Percentiles rank a stretch among this genome's conserved stretches.
Conservation (phyloP, 2,797 vertebrate species). For the Leucoraja ocellata region DNA sequence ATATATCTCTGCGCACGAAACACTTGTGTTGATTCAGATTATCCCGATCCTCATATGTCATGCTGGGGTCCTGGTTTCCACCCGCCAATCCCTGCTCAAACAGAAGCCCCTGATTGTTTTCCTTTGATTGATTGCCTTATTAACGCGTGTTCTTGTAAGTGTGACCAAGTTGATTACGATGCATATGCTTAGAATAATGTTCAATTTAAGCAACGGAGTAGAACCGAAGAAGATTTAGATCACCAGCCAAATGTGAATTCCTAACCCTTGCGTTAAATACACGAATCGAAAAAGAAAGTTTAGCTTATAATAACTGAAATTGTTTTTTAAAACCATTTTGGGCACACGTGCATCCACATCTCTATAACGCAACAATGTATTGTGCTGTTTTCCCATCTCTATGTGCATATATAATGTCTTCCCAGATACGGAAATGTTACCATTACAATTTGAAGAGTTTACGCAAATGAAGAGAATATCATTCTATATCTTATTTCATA, state of each 20-base stretch:
- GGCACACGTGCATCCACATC: not conserved
- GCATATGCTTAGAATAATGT: conserved; percentile 99
- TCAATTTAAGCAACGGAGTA: conserved; percentile 82
- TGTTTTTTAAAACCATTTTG: not conserved
- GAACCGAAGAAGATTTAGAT: conserved; percentile 58
- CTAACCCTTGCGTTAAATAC: not conserved
- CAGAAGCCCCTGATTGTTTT: conserved; percentile 53
- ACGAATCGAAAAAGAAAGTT: conserved; percentile 7
- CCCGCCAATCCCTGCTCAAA: not conserved
- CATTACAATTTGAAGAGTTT: not conserved
- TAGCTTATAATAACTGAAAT: not conserved
- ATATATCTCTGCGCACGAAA: conserved; percentile 65
- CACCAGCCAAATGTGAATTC: conserved; percentile 53
- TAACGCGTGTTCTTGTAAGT: conserved; percentile 98
- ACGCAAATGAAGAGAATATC: not conserved
- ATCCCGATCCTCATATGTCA: conserved; percentile 63
- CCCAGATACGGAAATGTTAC: not conserved
- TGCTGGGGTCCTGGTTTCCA: conserved; percentile 45
- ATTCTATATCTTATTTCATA: not conserved
- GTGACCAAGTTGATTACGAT: conserved; percentile 98
- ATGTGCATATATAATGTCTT: not conserved
- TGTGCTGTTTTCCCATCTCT: conserved; percentile 6
- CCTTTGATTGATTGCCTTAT: conserved; percentile 98
- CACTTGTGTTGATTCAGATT: conserved; percentile 64
- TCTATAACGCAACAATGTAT: not conserved